These are phyloP conservation scores for Seira ritae DNA, from an alignment of 2,888 invertebrate species.

Conservation along the genomic window DNA sequence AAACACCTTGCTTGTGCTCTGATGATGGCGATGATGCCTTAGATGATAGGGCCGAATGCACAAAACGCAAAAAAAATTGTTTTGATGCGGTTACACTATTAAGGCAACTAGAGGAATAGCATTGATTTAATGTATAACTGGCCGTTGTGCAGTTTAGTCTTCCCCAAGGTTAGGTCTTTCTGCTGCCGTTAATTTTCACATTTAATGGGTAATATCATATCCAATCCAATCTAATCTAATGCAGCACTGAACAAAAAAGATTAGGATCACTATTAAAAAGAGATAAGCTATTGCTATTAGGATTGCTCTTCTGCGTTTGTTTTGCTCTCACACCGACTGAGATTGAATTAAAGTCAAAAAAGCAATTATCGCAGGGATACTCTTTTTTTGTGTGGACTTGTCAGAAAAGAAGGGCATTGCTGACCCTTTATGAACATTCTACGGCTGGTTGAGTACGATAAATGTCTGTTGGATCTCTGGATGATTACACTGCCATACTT, in stretches of 20 bases:
- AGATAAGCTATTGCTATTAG: not conserved
- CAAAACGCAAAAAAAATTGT: slow-evolving; percentile 18
- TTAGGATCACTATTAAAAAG: slow-evolving; percentile 2
- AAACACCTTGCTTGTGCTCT: not conserved
- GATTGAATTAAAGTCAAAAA: not conserved
- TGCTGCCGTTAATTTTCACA: slow-evolving; percentile 15
- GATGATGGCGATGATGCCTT: not conserved
- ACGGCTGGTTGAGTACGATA: slow-evolving; percentile 41
- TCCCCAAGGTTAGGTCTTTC: slow-evolving; percentile 46
- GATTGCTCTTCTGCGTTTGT: not conserved
- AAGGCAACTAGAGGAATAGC: slow-evolving; percentile 8
- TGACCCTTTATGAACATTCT: slow-evolving; percentile 29
- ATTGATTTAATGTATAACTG: slow-evolving; percentile 10
- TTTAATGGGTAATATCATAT: too few relatives aligned
- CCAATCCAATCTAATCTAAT: slow-evolving; percentile 15
- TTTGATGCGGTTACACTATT: not conserved
- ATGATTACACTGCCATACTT: slow-evolving; percentile 35
- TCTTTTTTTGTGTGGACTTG: not conserved
- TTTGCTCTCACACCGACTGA: not conserved
- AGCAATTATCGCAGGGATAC: not conserved
- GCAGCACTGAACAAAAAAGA: slow-evolving; percentile 22
- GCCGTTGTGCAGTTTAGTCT: slow-evolving; percentile 37
- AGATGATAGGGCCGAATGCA: slow-evolving; percentile 42
- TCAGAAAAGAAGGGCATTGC: not conserved
- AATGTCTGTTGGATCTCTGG: slow-evolving; percentile 43